These are phyloP conservation scores for Nansenia antarctica DNA, from an alignment of 2,113 vertebrate genomes.

Conservation along the genomic window DNA sequence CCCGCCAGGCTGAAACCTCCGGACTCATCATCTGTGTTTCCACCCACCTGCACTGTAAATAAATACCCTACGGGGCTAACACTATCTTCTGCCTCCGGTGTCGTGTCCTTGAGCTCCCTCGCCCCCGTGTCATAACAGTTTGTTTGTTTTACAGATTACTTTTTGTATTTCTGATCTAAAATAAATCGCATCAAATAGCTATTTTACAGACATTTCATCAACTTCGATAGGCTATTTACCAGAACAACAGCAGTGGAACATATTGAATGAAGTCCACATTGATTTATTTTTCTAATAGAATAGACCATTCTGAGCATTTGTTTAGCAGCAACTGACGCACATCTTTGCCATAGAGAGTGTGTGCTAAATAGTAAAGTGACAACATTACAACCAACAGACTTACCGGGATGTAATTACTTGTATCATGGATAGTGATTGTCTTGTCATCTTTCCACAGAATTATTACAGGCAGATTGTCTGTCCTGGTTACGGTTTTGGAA, in stretches of 20 bases:
- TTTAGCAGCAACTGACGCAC: conserved; percentile 2
- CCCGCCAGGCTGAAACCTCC: too few relatives aligned
- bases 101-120: too few relatives aligned
- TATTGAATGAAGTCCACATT: conserved; percentile 3
- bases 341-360: not conserved
- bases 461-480: too few relatives aligned
- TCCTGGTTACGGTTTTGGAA: too few relatives aligned
- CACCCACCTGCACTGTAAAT: too few relatives aligned
- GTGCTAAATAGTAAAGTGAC: not conserved
- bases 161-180: conserved; percentile 17
- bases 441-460: too few relatives aligned
- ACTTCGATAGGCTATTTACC: not conserved
- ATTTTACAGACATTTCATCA: not conserved
- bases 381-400: not conserved
- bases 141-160: not conserved
- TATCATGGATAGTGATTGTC: too few relatives aligned
- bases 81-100: too few relatives aligned
- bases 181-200: not conserved
- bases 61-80: too few relatives aligned
- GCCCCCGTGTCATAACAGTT: too few relatives aligned
- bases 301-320: not conserved
- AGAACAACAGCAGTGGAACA: not conserved
- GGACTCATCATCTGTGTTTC: too few relatives aligned
- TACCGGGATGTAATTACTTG: too few relatives aligned
- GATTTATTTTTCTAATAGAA: conserved; percentile 2